phyloP scores from a whole-genome alignment of 2,888 invertebrate genomes.

The Heterodera filipjevi region DNA sequence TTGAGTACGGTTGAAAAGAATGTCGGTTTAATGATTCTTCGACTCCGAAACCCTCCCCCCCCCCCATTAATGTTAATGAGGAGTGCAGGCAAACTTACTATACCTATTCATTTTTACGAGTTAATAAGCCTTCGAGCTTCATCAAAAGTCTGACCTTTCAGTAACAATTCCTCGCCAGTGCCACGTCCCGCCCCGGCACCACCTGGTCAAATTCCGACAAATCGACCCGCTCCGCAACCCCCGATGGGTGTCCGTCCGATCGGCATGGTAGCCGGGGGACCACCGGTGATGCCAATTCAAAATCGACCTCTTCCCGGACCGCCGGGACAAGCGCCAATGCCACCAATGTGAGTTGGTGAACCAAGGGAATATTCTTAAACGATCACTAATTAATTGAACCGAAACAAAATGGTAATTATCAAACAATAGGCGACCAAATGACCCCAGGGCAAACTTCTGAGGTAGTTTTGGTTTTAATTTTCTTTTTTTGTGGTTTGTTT shows the following conservation, averaged over 20 bases:
- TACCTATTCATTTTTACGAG: too few relatives aligned
- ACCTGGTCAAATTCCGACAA: conserved; percentile 32
- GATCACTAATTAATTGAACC: not conserved
- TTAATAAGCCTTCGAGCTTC: too few relatives aligned
- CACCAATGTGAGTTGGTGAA: conserved; percentile 53
- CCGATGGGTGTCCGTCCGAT: conserved; percentile 76
- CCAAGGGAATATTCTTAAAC: not conserved
- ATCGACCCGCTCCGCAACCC: conserved; percentile 68
- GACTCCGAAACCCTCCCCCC: too few relatives aligned
- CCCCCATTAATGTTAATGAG: too few relatives aligned
- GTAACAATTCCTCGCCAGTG: conserved; percentile 42
- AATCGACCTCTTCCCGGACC: conserved; percentile 42
- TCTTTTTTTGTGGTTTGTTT: not conserved
- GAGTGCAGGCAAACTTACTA: too few relatives aligned
- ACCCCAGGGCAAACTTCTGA: conserved; percentile 9
- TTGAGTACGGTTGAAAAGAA: too few relatives aligned
- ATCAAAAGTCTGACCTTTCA: conserved; percentile 9
- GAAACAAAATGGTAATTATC: not conserved
- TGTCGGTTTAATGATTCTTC: too few relatives aligned
- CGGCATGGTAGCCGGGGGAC: conserved; percentile 31
- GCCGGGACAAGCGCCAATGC: conserved; percentile 48
- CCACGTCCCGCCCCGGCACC: conserved; percentile 54
- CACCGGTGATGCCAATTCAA: conserved; percentile 28
- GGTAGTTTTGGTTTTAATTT: not conserved
- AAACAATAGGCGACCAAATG: conserved; percentile 10